Evolutionary conservation across 2,113 vertebrate genomes (phyloP).

Genomic region (Zosterops pallidus): DNA sequence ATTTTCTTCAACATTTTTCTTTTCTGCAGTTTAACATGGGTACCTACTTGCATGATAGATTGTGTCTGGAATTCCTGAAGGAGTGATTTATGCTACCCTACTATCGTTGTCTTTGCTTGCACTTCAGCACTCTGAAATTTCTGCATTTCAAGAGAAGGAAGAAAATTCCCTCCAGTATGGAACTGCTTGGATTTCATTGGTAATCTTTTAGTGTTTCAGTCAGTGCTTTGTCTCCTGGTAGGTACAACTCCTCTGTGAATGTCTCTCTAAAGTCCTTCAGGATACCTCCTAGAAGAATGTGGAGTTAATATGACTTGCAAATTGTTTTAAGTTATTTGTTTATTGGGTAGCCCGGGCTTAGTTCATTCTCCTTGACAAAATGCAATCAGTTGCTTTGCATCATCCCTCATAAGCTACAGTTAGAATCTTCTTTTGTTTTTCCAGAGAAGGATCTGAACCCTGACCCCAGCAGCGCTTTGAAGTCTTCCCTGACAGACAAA

Average conservation of each 20-base stretch:
- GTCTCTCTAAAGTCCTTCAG: neutral
- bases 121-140: neutral
- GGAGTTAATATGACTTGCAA: neutral
- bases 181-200: neutral
- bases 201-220: neutral
- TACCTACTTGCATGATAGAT: neutral
- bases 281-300: neutral
- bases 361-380: neutral
- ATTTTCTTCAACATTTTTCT: neutral
- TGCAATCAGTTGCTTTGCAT: neutral
- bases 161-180: neutral
- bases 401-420: neutral
- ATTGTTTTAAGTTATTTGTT: neutral
- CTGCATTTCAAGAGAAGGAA: neutral
- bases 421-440: neutral
- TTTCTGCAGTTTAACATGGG: neutral
- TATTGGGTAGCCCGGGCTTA: neutral
- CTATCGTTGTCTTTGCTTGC: neutral
- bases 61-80: neutral
- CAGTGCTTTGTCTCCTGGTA: neutral
- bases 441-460: neutral
- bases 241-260: neutral
- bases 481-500: neutral
- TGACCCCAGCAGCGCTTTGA: neutral
- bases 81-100: neutral